These are phyloP conservation scores for Ormyrus pomaceus DNA, from an alignment of 2,888 invertebrate genomes.

Conservation along the genomic window DNA sequence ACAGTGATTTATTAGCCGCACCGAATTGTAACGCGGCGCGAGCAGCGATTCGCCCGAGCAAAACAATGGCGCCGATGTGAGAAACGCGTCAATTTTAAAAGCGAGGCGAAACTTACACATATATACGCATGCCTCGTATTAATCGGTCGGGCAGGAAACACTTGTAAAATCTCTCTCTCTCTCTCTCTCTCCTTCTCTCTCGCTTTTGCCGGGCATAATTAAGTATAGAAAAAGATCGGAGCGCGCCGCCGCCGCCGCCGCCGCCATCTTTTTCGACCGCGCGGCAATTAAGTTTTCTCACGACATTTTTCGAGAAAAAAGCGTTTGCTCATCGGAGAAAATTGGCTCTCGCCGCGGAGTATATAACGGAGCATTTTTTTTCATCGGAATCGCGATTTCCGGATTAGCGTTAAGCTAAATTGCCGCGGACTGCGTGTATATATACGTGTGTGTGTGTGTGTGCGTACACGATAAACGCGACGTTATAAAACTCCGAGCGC, in stretches of 20 bases:
- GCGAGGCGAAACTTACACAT: background rate
- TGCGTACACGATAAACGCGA: background rate
- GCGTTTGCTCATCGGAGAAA: conserved; percentile 7
- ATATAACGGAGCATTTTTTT: background rate
- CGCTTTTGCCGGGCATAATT: background rate
- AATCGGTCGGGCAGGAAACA: conserved; percentile 27
- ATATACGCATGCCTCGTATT: background rate
- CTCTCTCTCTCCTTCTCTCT: background rate
- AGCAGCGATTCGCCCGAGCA: conserved; percentile 61
- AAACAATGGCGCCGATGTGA: conserved; percentile 64
- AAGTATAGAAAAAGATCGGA: background rate
- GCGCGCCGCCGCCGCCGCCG: background rate
- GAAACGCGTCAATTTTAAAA: conserved; percentile 35
- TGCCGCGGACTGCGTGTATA: background rate
- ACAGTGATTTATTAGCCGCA: conserved; percentile 63
- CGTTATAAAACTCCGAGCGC: too few species aligned
- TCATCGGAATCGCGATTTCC: too few species aligned
- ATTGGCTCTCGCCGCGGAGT: background rate
- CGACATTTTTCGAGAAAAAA: conserved; percentile 4
- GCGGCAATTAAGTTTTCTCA: conserved; percentile 14
- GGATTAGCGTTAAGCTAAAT: too few species aligned
- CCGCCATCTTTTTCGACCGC: too few species aligned
- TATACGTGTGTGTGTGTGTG: background rate
- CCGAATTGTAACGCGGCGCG: conserved; percentile 60
- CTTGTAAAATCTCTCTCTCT: conserved; percentile 24